Conservation (phyloP, 2,797 vertebrate species). For the Paedocypris micromegethes region DNA sequence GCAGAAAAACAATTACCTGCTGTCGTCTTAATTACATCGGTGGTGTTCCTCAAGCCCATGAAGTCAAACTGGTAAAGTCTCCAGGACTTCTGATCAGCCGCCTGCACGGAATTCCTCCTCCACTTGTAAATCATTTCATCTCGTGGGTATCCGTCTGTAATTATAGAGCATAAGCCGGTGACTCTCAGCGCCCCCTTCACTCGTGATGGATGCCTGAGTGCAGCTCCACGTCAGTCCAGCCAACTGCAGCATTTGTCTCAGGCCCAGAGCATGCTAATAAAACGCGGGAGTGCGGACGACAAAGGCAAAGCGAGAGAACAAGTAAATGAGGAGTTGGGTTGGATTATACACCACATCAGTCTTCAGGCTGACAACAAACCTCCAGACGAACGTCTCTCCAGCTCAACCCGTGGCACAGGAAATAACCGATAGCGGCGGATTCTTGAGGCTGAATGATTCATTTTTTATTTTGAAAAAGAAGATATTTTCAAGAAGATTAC, state of each 20-base stretch:
- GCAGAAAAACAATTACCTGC: conserved; percentile 69
- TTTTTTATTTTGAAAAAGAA: too few relatives aligned
- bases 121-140: conserved; percentile 97
- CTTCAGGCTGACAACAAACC: conserved; percentile 53
- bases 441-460: background rate
- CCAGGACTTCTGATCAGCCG: conserved; percentile 92
- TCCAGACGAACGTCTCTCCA: conserved; percentile 45
- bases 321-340: conserved; percentile 58
- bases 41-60: conserved; percentile 90
- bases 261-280: conserved; percentile 57
- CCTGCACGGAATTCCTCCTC: conserved; percentile 91
- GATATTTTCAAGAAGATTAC: too few relatives aligned
- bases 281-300: conserved; percentile 54
- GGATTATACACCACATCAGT: conserved; percentile 53
- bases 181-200: conserved; percentile 49
- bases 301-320: conserved; percentile 49
- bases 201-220: conserved; percentile 55
- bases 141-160: conserved; percentile 91
- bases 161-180: conserved; percentile 45
- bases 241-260: conserved; percentile 52
- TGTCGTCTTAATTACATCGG: conserved; percentile 82
- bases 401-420: conserved; percentile 4
- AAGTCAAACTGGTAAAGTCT: conserved; percentile 97
- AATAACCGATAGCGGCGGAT: conserved; percentile 2
- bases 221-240: conserved; percentile 49